Evolutionary conservation across 1,140 invertebrate species (phyloP).

Genomic region (Listronotus bonariensis): DNA sequence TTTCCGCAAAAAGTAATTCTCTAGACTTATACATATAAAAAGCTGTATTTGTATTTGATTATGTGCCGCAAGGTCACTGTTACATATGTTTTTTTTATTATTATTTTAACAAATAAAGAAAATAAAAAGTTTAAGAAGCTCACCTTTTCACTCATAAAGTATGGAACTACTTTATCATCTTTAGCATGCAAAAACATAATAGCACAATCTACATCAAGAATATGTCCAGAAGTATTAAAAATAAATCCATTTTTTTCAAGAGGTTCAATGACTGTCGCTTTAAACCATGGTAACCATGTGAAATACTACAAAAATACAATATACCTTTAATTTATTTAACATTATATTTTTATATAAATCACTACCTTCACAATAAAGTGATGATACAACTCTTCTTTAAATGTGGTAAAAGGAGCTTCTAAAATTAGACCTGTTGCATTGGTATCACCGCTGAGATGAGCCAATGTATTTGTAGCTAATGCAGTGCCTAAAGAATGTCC

Average conservation of each 20-base stretch:
- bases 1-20: too few species aligned
- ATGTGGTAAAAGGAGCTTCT: conserved; percentile 50
- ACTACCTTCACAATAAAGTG: conserved; percentile 48
- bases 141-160: conserved; percentile 47
- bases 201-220: conserved; percentile 42
- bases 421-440: conserved; percentile 46
- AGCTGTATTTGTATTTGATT: too few species aligned
- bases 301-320: conserved; percentile 36
- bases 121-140: too few species aligned
- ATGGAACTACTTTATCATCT: conserved; percentile 51
- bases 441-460: conserved; percentile 31
- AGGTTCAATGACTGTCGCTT: conserved; percentile 68
- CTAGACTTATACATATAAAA: too few species aligned
- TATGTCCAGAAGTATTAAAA: conserved; percentile 45
- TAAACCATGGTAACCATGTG: conserved; percentile 50
- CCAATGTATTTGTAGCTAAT: conserved; percentile 40
- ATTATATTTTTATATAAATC: too few species aligned
- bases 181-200: conserved; percentile 50
- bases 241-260: conserved; percentile 59
- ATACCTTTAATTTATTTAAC: too few species aligned
- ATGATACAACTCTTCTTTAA: conserved; percentile 47
- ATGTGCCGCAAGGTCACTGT: too few species aligned
- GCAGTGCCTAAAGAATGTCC: conserved; percentile 51
- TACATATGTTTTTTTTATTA: too few species aligned
- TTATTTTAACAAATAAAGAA: too few species aligned